These are phyloP conservation scores for Tolmerus cingulatus DNA, from an alignment of 2,888 invertebrate species.

Conservation along the genomic window DNA sequence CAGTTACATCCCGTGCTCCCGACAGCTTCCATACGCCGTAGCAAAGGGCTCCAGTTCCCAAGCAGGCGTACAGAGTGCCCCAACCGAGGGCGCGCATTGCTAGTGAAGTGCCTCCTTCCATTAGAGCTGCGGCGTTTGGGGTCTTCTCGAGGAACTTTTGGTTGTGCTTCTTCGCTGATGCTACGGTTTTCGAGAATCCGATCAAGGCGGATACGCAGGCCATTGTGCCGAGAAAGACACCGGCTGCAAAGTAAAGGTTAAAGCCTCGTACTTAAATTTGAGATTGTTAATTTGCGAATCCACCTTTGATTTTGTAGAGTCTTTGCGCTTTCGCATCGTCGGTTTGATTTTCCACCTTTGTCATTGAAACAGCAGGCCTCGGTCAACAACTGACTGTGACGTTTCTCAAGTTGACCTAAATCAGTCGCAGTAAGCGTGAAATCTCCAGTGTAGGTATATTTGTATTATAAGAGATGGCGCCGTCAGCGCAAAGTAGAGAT, in stretches of 20 bases:
- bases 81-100: constrained; percentile 86
- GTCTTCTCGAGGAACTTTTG: constrained; percentile 81
- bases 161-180: constrained; percentile 80
- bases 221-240: constrained; percentile 60
- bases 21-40: constrained; percentile 88
- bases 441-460: neutral
- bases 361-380: neutral
- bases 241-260: constrained; percentile 53
- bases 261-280: neutral
- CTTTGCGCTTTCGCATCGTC: neutral
- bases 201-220: constrained; percentile 78
- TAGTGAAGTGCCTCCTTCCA: constrained; percentile 80
- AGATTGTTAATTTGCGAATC: neutral
- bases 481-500: neutral
- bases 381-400: neutral
- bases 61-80: constrained; percentile 87
- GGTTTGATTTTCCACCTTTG: neutral
- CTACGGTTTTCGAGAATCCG: constrained; percentile 83
- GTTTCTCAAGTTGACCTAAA: neutral
- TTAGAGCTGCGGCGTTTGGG: constrained; percentile 68
- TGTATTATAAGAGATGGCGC: neutral
- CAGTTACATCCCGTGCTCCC: constrained; percentile 80
- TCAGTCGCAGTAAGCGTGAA: neutral
- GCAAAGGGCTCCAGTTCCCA: constrained; percentile 82
- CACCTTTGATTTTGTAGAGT: constrained; percentile 33